These are phyloP conservation scores for Oopsacas minuta DNA, from an alignment of 37 sponge, comb jelly and placozoan species.

Conservation along the genomic window DNA sequence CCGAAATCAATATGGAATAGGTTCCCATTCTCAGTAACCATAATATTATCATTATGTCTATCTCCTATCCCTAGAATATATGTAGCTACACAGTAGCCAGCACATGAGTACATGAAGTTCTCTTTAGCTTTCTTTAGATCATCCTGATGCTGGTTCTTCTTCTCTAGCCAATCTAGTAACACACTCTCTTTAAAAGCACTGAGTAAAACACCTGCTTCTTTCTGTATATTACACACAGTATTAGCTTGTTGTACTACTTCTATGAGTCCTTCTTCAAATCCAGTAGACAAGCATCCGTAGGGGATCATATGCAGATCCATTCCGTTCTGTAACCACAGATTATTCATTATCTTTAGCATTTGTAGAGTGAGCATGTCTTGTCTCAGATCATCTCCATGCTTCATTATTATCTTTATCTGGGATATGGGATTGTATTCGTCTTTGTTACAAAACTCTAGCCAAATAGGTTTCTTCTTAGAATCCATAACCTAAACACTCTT, in stretches of 20 bases:
- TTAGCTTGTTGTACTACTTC: constrained; percentile 73
- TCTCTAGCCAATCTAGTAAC: constrained; percentile 59
- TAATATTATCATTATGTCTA: constrained; percentile 90
- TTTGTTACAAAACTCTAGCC: constrained; percentile 72
- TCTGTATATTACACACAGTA: constrained; percentile 59
- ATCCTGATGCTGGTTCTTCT: constrained; percentile 42
- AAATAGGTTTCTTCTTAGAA: constrained; percentile 84
- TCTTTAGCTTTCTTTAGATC: constrained; percentile 49
- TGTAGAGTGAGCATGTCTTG: constrained; percentile 94
- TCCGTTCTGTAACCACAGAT: constrained; percentile 57
- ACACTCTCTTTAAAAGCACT: constrained; percentile 70
- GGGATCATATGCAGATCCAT: constrained; percentile 57
- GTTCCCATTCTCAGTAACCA: constrained; percentile 77
- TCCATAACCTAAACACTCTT: constrained; percentile 53
- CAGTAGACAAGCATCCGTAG: constrained; percentile 78
- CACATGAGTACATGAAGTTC: constrained; percentile 75
- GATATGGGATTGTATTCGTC: constrained; percentile 34
- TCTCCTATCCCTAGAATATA: constrained; percentile 86
- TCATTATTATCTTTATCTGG: constrained; percentile 65
- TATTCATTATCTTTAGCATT: constrained; percentile 79
- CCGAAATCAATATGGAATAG: constrained; percentile 98
- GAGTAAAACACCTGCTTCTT: constrained; percentile 39
- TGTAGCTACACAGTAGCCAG: constrained; percentile 89
- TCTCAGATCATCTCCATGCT: constrained; percentile 79
- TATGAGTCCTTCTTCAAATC: constrained; percentile 57